Base-by-base conservation (phyloP, 1,140 invertebrate species). In the Neodiprion lecontei region DNA sequence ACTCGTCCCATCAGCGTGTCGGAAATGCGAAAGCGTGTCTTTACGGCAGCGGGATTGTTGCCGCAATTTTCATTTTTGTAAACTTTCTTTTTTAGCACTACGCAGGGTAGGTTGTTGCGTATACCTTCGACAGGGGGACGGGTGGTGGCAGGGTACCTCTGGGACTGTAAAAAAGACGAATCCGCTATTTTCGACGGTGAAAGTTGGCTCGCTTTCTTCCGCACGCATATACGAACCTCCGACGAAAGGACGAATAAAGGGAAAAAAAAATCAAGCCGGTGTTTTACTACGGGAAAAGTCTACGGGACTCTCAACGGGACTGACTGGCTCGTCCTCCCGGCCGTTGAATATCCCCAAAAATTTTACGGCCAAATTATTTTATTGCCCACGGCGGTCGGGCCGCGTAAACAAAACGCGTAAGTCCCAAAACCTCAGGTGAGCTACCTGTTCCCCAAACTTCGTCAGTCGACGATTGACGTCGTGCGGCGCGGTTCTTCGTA, bases 301-400 rank as follows among this genome's bases (percentile, higher is more conserved):
- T 76, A 40, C 71, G 67, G 68, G 74, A 65, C 71, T 48, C 68
- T 23, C 48, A 9, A 40, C 47, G 28, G 28, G 28, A 40, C 2
- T 40, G 28, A 40, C 28, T 40, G 28, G 28, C 28, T 40, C 28
- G 28, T 40, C 28, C 14, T 14, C 2, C 61, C 61, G 14, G 14
- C 21, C 61, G 61, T 14, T 14, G 61, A 14, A 23, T 11, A 68
- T 69, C 72, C 67, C 69, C 73, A 68, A 75, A 70, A 74, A 72
- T 50, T 69, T 79, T 81, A 72, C 76, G 80, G 80, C 77, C 67
- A 71, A 77, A 79, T 77, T 73, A 72, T 79, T 82, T 83, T 80
- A 81, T 80, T 80, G 72, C 70, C 77, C 76, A 73, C 74, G 79
- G 78, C 79, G 77, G 76, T 76, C 78, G 17, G 77, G 74, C 75